Percentiles rank a stretch among this genome's conserved stretches.
These are phyloP conservation scores for Pachycephala philippinensis DNA, from an alignment of 2,113 vertebrate genomes.

Conservation along the genomic window DNA sequence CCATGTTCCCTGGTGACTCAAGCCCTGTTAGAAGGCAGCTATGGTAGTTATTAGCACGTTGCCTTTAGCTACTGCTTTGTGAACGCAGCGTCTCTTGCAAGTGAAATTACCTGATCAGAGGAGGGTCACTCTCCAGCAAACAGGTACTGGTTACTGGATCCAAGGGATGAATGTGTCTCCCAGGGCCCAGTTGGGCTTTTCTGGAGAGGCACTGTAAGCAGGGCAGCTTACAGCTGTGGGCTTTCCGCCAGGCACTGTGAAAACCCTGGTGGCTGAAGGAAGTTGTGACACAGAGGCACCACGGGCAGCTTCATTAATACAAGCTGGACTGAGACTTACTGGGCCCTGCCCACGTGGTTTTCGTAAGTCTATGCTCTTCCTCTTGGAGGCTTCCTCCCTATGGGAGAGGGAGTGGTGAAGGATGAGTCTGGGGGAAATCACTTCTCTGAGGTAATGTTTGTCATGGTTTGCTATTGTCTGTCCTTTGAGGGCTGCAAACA, in stretches of 20 bases:
- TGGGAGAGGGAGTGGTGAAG: not conserved
- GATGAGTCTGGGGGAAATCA: not conserved
- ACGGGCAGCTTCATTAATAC: not conserved
- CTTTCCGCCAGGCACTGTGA: not conserved
- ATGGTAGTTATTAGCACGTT: not conserved
- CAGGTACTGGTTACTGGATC: not conserved
- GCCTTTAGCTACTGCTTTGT: not conserved
- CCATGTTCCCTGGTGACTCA: not conserved
- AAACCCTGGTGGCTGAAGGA: not conserved
- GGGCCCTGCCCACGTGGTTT: not conserved
- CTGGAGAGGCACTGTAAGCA: not conserved
- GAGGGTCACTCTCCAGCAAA: not conserved
- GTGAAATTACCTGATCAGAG: not conserved
- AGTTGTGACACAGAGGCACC: not conserved
- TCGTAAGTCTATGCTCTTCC: not conserved
- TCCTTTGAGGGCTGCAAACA: not conserved
- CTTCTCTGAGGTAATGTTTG: not conserved
- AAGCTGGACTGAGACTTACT: fast-evolving
- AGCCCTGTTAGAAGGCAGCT: not conserved
- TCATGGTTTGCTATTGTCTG: not conserved
- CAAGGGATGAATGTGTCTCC: not conserved
- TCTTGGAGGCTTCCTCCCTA: not conserved
- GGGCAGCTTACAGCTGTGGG: fast-evolving
- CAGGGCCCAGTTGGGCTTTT: not conserved
- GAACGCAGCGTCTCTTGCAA: not conserved